Base-by-base conservation (phyloP, 2,888 invertebrate species). In the Ennomos erosarius region DNA sequence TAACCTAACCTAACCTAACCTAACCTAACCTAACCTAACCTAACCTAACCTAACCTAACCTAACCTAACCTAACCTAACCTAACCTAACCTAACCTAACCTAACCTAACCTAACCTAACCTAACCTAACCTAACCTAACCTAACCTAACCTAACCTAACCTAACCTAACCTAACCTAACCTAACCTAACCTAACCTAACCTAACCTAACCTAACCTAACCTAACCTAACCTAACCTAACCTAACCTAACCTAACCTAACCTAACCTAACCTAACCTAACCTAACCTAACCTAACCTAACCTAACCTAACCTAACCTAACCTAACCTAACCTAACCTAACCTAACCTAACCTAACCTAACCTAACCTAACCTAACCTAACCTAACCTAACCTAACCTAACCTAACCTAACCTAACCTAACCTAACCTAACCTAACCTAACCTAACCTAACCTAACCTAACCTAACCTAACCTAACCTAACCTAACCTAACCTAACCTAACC, bases 261-360 rank as follows among this genome's bases (percentile, higher is more conserved):
- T 39, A 39, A 39, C 39, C 39, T 36, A 36, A 37, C 37, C 37
- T 47, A 55, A 51, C 55, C 55, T 54, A 49, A 55, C 53, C 53
- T 56, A 56, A 56, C 56, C 56, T 53, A 61, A 53, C 53, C 57
- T 56, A 61, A 54, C 53, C 50, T 61, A 57, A 57, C 53, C 56
- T 56, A 56, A 56, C 53, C 53, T 53, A 61, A 56, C 53, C 53
- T 55, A 47, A 37, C 37, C 37, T 37, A 37, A 37, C 37, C 37
- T 39, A 47, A 47, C 37, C 37, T 51, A 12, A 35, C 34, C 39
- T 39, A 39, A 33, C 10, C 10, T 42, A 35, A 12, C 11, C 11
- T 50, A 26, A 39, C 39, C 39, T 39, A 39, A 39, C 39, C 11
- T 46, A 11, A 33, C 46, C 13, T 46, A 33, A 11, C 11, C 13